Evolutionary conservation across 2,797 vertebrate species (phyloP).

Genomic region (Sebastes dallii): DNA sequence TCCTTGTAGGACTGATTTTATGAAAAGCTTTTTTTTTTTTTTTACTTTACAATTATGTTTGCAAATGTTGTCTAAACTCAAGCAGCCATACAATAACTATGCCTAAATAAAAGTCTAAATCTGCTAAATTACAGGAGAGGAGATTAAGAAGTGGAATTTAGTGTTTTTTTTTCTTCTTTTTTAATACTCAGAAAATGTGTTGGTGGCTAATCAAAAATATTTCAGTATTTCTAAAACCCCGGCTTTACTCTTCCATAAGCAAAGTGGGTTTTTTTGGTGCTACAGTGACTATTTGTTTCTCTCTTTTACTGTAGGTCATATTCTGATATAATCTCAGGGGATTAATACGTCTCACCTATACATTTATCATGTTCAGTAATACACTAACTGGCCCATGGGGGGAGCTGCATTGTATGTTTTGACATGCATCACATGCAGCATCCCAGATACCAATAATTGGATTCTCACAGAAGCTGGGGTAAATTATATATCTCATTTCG

Average conservation of each 20-base stretch:
- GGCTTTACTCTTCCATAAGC: neutral
- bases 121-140: no score
- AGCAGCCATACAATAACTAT: no score
- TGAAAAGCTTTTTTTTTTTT: no score
- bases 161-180: no score
- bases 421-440: neutral
- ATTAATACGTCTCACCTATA: neutral
- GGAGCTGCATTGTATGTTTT: conserved; percentile 5
- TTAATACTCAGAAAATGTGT: neutral
- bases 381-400: neutral
- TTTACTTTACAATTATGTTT: no score
- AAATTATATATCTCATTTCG: neutral
- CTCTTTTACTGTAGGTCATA: neutral
- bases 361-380: neutral
- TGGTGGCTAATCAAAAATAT: neutral
- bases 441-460: conserved; percentile 20
- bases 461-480: conserved; percentile 12
- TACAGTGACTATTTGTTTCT: neutral
- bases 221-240: neutral
- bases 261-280: neutral
- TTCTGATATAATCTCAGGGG: neutral
- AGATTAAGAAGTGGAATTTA: no score
- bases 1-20: no score
- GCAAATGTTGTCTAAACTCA: no score
- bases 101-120: no score